These are phyloP conservation scores for Ennomos erosarius DNA, from an alignment of 2,888 invertebrate genomes.

Conservation along the genomic window DNA sequence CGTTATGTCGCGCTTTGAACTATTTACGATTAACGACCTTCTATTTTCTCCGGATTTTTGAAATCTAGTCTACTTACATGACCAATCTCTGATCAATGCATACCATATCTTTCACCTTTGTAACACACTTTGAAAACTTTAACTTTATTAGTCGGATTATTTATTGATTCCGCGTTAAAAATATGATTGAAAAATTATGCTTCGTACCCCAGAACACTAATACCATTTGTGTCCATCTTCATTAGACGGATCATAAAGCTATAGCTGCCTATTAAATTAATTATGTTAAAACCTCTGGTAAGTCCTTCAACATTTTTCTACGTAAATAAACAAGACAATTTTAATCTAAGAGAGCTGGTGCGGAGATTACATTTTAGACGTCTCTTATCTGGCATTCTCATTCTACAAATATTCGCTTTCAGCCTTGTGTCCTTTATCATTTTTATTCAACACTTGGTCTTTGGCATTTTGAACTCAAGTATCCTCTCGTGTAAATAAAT, in stretches of 20 bases:
- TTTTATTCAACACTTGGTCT: neutral
- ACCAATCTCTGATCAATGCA: no score
- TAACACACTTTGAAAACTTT: no score
- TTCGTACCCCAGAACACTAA: conserved; percentile 7
- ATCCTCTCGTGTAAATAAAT: no score
- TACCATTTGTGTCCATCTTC: conserved; percentile 9
- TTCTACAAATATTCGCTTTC: conserved; percentile 58
- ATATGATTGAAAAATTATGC: no score
- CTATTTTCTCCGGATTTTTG: no score
- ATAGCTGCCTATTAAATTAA: conserved; percentile 23
- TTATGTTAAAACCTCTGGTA: conserved; percentile 13
- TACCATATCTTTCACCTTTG: no score
- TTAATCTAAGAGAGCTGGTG: conserved; percentile 59
- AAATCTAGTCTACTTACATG: no score
- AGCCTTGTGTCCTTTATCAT: conserved; percentile 38
- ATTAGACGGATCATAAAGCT: conserved; percentile 1
- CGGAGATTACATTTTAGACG: conserved; percentile 61
- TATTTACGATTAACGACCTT: no score
- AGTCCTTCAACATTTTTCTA: conserved; percentile 21
- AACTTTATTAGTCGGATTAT: no score
- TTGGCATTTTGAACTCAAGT: neutral
- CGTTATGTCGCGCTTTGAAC: no score
- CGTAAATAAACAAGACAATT: conserved; percentile 47
- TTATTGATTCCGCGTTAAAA: no score
- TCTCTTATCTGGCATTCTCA: conserved; percentile 58